These are phyloP conservation scores for Holotrichia oblita DNA, from an alignment of 1,140 invertebrate genomes.

Conservation along the genomic window DNA sequence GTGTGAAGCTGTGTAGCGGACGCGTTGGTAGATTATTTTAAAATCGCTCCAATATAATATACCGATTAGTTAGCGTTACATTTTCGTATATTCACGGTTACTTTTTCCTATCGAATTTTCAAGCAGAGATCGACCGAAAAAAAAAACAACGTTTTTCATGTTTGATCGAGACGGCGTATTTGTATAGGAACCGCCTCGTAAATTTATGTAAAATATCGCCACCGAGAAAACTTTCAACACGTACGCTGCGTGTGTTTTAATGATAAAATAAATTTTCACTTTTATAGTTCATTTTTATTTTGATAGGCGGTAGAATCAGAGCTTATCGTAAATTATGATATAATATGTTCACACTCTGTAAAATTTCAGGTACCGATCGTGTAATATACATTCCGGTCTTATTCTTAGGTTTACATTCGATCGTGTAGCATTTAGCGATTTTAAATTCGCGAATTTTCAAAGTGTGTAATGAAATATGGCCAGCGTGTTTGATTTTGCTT, in stretches of 20 bases:
- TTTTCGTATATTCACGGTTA: background rate
- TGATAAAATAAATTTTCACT: background rate
- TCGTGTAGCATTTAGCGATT: too few species aligned
- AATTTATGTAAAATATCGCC: background rate
- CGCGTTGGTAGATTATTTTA: background rate
- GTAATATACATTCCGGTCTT: slow-evolving; percentile 20
- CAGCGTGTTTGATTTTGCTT: too few species aligned
- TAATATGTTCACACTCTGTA: background rate
- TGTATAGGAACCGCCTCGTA: background rate
- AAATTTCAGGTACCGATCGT: slow-evolving; percentile 1
- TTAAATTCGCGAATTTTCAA: too few species aligned
- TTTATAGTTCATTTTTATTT: slow-evolving; percentile 22
- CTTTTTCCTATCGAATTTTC: background rate
- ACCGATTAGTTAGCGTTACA: background rate
- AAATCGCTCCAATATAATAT: slow-evolving; percentile 10
- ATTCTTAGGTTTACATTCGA: background rate
- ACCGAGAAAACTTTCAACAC: slow-evolving; percentile 12
- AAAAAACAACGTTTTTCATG: background rate
- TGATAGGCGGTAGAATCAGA: background rate
- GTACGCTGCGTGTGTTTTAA: slow-evolving; percentile 1
- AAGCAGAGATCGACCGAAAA: background rate
- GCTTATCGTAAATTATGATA: background rate
- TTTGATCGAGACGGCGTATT: background rate
- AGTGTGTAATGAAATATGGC: too few species aligned
- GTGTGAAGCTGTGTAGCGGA: background rate